phyloP scores from a whole-genome alignment of 2,113 vertebrate genomes.

The Pandion haliaetus region DNA sequence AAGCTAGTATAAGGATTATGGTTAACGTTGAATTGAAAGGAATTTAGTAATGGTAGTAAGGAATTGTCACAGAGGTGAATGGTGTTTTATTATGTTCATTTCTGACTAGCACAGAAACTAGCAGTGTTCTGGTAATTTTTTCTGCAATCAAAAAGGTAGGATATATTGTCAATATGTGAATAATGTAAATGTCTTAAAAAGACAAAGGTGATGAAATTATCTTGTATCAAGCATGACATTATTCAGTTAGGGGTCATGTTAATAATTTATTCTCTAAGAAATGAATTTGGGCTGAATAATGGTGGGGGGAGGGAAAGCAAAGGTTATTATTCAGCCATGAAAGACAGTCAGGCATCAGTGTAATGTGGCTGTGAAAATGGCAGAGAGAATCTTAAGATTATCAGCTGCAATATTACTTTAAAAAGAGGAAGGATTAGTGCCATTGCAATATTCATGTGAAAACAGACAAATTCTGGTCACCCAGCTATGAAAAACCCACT shows the following conservation, averaged over 20 bases:
- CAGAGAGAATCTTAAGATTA: background rate
- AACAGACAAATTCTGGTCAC: background rate
- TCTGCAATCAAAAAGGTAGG: background rate
- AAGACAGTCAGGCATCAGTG: background rate
- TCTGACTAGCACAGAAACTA: background rate
- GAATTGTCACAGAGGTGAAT: background rate
- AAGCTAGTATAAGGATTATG: background rate
- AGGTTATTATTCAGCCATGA: background rate
- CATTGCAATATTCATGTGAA: background rate
- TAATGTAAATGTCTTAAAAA: background rate
- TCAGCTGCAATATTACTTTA: background rate
- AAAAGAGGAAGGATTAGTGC: background rate
- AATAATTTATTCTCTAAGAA: background rate
- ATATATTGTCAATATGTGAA: background rate
- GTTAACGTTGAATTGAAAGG: background rate
- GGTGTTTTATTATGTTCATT: background rate
- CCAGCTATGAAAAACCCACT: accelerated
- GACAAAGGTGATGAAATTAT: background rate
- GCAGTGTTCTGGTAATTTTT: background rate
- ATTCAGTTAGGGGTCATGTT: background rate
- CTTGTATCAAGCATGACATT: background rate
- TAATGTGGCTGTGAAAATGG: background rate
- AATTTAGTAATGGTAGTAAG: background rate
- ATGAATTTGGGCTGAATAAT: background rate
- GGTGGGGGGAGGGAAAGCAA: background rate